These are phyloP conservation scores for Hylaea fasciaria DNA, from an alignment of 2,888 invertebrate species.

Conservation along the genomic window DNA sequence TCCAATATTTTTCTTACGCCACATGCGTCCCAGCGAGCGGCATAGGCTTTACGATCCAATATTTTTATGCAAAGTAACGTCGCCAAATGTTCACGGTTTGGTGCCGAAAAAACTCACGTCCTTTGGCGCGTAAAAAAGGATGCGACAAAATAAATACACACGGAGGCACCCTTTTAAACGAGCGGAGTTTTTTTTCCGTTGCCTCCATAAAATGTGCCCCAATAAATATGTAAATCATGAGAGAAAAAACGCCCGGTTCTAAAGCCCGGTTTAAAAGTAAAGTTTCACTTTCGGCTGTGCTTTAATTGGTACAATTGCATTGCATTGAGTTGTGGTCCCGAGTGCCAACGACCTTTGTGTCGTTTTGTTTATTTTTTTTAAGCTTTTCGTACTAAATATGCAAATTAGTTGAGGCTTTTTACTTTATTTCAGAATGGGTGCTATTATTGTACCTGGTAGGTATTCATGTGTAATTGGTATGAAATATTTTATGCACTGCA, in stretches of 20 bases:
- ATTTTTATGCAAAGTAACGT: slow-evolving; percentile 83
- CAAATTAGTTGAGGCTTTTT: slow-evolving; percentile 45
- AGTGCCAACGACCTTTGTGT: slow-evolving; percentile 69
- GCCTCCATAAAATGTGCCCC: slow-evolving; percentile 83
- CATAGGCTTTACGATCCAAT: slow-evolving; percentile 77
- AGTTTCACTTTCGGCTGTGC: slow-evolving; percentile 79
- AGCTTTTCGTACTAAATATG: slow-evolving; percentile 51
- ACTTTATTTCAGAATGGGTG: slow-evolving; percentile 13
- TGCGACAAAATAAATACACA: slow-evolving; percentile 85
- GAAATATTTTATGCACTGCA: neutral
- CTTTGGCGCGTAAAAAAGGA: slow-evolving; percentile 83
- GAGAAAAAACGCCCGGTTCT: slow-evolving; percentile 63
- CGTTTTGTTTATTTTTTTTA: slow-evolving; percentile 47
- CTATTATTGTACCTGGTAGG: neutral
- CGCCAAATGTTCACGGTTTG: slow-evolving; percentile 79
- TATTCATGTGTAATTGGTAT: neutral
- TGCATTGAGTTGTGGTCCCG: slow-evolving; percentile 58
- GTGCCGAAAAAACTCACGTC: slow-evolving; percentile 78
- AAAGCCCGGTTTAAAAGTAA: slow-evolving; percentile 52
- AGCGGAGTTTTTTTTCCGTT: slow-evolving; percentile 77
- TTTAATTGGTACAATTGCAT: slow-evolving; percentile 80
- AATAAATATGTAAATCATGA: slow-evolving; percentile 84
- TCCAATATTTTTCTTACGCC: slow-evolving; percentile 72
- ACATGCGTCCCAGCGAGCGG: slow-evolving; percentile 74
- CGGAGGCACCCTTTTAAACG: slow-evolving; percentile 83